Evolutionary conservation across 1,140 invertebrate species (phyloP).

Genomic region (Scaptomyza pallida): DNA sequence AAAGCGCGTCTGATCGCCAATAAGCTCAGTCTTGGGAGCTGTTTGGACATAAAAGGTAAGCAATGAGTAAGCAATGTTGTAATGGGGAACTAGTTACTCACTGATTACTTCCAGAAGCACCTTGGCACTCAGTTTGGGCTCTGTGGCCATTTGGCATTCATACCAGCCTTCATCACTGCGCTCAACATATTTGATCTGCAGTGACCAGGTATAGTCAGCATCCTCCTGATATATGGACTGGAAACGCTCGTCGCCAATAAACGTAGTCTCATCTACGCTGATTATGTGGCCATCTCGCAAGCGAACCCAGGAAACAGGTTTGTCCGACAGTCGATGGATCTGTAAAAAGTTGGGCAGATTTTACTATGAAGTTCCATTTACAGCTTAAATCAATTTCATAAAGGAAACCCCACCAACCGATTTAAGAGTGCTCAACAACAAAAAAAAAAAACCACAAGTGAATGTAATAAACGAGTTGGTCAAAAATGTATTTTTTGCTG

Average conservation of each 20-base stretch:
- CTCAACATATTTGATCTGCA: slow-evolving; percentile 90
- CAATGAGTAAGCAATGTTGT: background rate
- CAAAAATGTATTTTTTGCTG: slow-evolving; percentile 1
- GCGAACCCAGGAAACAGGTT: slow-evolving; percentile 96
- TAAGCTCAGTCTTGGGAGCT: slow-evolving; percentile 87
- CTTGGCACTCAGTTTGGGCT: slow-evolving; percentile 88
- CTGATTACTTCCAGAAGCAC: slow-evolving; percentile 88
- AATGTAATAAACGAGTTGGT: background rate
- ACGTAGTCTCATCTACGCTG: slow-evolving; percentile 92
- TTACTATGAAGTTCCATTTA: too few relatives aligned
- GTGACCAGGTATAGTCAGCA: slow-evolving; percentile 92
- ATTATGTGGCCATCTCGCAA: slow-evolving; percentile 94
- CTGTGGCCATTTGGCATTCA: slow-evolving; percentile 90
- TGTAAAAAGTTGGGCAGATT: slow-evolving; percentile 44
- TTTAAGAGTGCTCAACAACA: background rate
- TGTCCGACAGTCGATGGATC: slow-evolving; percentile 92
- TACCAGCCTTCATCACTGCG: slow-evolving; percentile 88
- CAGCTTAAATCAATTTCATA: too few relatives aligned
- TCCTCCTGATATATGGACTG: slow-evolving; percentile 91
- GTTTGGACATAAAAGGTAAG: slow-evolving; percentile 6
- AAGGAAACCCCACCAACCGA: background rate
- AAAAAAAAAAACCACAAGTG: background rate
- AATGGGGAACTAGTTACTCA: slow-evolving; percentile 84
- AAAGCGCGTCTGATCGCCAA: slow-evolving; percentile 86
- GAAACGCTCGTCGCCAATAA: slow-evolving; percentile 95